phyloP scores from a whole-genome alignment of 2,888 invertebrate genomes.

The Rotaria sp. region DNA sequence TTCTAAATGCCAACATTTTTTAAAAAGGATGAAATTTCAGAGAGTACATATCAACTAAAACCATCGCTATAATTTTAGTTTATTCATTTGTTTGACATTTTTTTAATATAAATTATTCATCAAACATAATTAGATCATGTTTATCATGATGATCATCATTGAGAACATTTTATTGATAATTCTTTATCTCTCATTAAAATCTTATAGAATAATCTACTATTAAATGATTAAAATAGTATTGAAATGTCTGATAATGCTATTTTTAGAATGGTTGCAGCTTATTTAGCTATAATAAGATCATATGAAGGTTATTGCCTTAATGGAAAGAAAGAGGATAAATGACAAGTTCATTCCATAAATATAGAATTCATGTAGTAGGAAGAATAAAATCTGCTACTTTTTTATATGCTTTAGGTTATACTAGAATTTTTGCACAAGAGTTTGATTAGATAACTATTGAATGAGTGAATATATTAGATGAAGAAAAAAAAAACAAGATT shows the following conservation, averaged over 20 bases:
- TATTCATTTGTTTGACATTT: too few relatives aligned
- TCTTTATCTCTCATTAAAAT: not conserved
- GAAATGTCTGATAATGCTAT: not conserved
- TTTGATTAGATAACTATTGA: not conserved
- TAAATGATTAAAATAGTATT: not conserved
- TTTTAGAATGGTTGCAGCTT: not conserved
- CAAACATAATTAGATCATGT: not conserved
- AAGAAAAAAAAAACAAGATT: not conserved
- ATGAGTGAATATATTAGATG: not conserved
- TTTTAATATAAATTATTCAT: not conserved
- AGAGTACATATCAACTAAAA: too few relatives aligned
- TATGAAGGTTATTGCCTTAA: not conserved
- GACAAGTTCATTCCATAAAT: not conserved
- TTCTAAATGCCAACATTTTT: too few relatives aligned
- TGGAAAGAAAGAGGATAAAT: not conserved
- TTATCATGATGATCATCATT: not conserved
- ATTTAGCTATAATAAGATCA: not conserved
- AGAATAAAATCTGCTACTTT: not conserved
- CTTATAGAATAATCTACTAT: not conserved
- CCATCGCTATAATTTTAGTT: too few relatives aligned
- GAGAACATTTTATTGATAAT: not conserved
- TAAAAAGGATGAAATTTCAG: too few relatives aligned
- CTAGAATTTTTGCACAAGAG: not conserved
- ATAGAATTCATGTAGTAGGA: not conserved
- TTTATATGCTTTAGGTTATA: not conserved